A percentile compares a stretch with the other conserved stretches of the same genome.
These are phyloP conservation scores for Gymnoscopelus braueri DNA, from an alignment of 2,797 vertebrate species.

Conservation along the genomic window DNA sequence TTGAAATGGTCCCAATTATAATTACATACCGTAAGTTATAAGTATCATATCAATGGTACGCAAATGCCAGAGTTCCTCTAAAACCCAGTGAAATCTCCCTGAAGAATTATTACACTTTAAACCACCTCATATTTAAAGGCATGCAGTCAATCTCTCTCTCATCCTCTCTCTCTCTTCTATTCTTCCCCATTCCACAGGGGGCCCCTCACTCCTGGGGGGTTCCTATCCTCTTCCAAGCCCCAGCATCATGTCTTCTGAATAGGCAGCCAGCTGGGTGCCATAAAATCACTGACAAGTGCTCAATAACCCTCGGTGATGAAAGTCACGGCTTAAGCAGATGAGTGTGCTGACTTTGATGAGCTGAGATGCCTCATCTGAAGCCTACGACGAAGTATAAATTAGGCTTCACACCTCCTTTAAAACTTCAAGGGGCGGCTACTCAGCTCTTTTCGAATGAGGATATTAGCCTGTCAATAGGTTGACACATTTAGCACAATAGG, in stretches of 20 bases:
- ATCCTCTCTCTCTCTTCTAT: not conserved
- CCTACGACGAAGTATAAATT: too few relatives aligned
- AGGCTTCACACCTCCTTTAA: slow-evolving; percentile 66
- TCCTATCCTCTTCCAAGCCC: slow-evolving; percentile 33
- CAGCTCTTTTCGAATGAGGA: slow-evolving; percentile 65
- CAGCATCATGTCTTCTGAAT: slow-evolving; percentile 55
- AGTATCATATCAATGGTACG: too few relatives aligned
- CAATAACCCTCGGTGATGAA: slow-evolving; percentile 56
- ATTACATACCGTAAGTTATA: too few relatives aligned
- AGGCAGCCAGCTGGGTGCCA: slow-evolving; percentile 67
- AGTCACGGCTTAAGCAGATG: slow-evolving; percentile 70
- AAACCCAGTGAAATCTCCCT: too few relatives aligned
- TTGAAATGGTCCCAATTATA: too few relatives aligned
- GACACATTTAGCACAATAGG: slow-evolving; percentile 72
- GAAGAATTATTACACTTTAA: too few relatives aligned
- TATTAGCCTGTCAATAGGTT: slow-evolving; percentile 78
- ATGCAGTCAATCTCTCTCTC: not conserved
- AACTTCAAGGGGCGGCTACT: slow-evolving; percentile 65
- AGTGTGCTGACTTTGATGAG: slow-evolving; percentile 72
- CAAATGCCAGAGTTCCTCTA: too few relatives aligned
- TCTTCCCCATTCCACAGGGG: slow-evolving; percentile 20
- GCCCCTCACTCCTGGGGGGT: not conserved
- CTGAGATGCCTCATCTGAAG: slow-evolving; percentile 61
- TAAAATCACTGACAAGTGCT: slow-evolving; percentile 66
- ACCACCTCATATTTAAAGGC: too few relatives aligned